Evolutionary conservation across 2,888 invertebrate species (phyloP).

Genomic region (Nomada flava): DNA sequence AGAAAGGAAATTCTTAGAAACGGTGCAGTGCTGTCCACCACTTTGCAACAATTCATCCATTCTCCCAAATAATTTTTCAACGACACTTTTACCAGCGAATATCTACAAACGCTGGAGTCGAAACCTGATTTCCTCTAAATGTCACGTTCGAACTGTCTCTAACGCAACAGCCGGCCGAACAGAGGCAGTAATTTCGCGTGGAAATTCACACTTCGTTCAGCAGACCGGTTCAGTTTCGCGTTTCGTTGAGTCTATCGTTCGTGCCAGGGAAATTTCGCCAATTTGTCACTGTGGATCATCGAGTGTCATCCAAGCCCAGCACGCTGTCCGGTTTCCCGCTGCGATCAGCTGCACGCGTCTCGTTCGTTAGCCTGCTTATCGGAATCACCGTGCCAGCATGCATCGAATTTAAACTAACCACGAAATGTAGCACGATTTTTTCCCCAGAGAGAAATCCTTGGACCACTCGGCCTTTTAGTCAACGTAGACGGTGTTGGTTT

Average conservation of each 20-base stretch:
- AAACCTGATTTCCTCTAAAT: slow-evolving; percentile 2
- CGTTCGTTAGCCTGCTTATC: slow-evolving; percentile 67
- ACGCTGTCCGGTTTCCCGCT: slow-evolving; percentile 57
- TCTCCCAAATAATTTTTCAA: neutral
- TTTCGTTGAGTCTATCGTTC: neutral
- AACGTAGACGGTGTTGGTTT: neutral
- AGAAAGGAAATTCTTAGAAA: too few species aligned
- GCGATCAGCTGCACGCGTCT: slow-evolving; percentile 65
- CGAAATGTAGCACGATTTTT: slow-evolving; percentile 9
- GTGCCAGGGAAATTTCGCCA: slow-evolving; percentile 32
- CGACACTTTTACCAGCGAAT: neutral
- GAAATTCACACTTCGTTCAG: slow-evolving; percentile 29
- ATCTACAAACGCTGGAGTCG: slow-evolving; percentile 21
- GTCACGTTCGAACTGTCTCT: neutral
- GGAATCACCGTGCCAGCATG: slow-evolving; percentile 64
- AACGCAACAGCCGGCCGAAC: neutral
- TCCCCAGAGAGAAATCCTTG: slow-evolving; percentile 10
- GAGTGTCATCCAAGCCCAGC: slow-evolving; percentile 43
- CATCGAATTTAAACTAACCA: slow-evolving; percentile 50
- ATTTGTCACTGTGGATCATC: slow-evolving; percentile 37
- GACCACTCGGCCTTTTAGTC: neutral
- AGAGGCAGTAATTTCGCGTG: neutral
- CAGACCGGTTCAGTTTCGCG: slow-evolving; percentile 14
- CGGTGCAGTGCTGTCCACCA: neutral
- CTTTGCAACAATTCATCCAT: neutral